These are phyloP conservation scores for Stegostoma tigrinum DNA, from an alignment of 2,113 vertebrate species.

Conservation along the genomic window DNA sequence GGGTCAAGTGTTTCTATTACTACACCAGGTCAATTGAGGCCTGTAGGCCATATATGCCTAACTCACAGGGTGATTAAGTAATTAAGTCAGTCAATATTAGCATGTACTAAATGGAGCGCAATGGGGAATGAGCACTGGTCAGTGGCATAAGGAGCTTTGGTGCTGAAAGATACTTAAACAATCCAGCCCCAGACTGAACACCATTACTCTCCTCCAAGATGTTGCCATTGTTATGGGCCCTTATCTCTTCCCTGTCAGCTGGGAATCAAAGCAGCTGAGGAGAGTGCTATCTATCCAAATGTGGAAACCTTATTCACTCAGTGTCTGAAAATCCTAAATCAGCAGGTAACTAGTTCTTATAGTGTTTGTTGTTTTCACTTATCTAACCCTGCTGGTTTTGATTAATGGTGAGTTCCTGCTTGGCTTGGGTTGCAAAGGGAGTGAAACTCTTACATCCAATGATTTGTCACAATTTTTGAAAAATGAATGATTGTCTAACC, in stretches of 20 bases:
- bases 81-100: conserved; percentile 29
- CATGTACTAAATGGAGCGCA: not conserved
- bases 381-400: not conserved
- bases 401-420: not conserved
- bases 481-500: not conserved
- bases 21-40: not conserved
- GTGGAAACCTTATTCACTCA: not conserved
- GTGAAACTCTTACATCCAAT: not conserved
- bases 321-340: not conserved
- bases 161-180: conserved; percentile 15
- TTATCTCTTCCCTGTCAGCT: conserved; percentile 19
- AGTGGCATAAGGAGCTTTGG: not conserved
- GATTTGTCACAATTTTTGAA: not conserved
- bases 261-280: not conserved
- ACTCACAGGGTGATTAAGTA: conserved; percentile 7
- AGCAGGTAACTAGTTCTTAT: not conserved
- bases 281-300: not conserved
- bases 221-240: not conserved
- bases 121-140: not conserved
- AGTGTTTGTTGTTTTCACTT: not conserved
- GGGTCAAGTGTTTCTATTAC: not conserved
- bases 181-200: not conserved
- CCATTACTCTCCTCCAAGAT: not conserved
- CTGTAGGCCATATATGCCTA: not conserved
- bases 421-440: not conserved